Evolutionary conservation across 2,113 vertebrate species (phyloP).

Genomic region (Salvator merianae): DNA sequence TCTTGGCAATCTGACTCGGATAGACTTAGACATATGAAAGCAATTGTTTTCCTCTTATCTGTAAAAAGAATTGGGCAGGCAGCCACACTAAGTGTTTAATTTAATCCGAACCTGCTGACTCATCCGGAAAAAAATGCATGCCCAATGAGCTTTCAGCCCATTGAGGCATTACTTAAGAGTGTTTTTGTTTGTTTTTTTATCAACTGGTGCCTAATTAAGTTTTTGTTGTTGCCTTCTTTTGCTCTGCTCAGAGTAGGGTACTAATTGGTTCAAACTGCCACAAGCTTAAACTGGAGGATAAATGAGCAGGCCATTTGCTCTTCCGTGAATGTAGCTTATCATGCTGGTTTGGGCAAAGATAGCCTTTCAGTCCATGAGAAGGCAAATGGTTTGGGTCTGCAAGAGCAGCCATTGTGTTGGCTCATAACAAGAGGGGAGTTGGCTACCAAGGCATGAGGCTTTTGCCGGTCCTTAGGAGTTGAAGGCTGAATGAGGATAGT

Average conservation of each 20-base stretch:
- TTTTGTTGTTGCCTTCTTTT: neutral
- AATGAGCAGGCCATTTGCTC: neutral
- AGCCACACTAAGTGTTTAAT: neutral
- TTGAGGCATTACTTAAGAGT: constrained; percentile 4
- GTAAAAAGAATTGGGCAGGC: neutral
- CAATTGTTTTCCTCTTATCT: neutral
- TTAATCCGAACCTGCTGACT: neutral
- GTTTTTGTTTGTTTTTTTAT: constrained; percentile 22
- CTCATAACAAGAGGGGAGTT: neutral
- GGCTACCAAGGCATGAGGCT: neutral
- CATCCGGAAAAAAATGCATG: neutral
- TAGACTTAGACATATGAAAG: neutral
- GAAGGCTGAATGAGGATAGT: neutral
- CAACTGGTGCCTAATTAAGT: constrained; percentile 11
- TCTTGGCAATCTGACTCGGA: neutral
- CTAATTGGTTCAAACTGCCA: neutral
- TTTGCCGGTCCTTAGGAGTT: neutral
- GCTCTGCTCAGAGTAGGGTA: neutral
- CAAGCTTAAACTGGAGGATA: neutral
- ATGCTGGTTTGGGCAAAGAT: neutral
- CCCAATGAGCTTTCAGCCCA: neutral
- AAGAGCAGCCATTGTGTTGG: neutral
- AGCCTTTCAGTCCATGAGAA: neutral
- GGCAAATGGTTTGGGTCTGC: neutral
- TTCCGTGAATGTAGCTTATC: neutral